phyloP scores from a whole-genome alignment of 2,797 vertebrate species.

The Vultur gryphus region DNA sequence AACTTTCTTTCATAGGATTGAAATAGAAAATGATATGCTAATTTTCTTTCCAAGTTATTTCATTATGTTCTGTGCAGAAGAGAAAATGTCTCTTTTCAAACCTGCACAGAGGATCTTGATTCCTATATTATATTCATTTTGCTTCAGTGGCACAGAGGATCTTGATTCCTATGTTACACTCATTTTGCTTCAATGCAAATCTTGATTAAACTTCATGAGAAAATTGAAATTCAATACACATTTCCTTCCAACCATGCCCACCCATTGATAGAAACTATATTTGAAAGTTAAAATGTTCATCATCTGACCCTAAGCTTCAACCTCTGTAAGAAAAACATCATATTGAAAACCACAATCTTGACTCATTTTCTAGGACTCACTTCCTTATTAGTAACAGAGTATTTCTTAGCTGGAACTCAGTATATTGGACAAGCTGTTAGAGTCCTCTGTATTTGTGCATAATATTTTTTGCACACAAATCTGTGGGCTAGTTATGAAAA shows the following conservation, averaged over 20 bases:
- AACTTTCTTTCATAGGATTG: not conserved
- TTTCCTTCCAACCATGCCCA: not conserved
- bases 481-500: not conserved
- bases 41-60: constrained; percentile 3
- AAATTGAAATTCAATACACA: constrained; percentile 2
- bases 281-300: not conserved
- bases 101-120: not conserved
- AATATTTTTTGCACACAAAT: not conserved
- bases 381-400: not conserved
- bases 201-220: not conserved
- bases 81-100: not conserved
- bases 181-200: not conserved
- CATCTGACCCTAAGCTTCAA: not conserved
- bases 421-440: not conserved
- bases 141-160: not conserved
- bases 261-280: not conserved
- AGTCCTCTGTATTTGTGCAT: not conserved
- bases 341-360: not conserved
- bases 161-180: not conserved
- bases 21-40: constrained; percentile 8
- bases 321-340: not conserved
- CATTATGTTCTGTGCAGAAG: not conserved
- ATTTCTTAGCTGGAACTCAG: not conserved
- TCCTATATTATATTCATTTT: not conserved
- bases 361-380: not conserved